A percentile compares a stretch with the other conserved stretches of the same genome.
phyloP scores from a whole-genome alignment of 2,113 vertebrate species.

The Ctenodactylus gundi region DNA sequence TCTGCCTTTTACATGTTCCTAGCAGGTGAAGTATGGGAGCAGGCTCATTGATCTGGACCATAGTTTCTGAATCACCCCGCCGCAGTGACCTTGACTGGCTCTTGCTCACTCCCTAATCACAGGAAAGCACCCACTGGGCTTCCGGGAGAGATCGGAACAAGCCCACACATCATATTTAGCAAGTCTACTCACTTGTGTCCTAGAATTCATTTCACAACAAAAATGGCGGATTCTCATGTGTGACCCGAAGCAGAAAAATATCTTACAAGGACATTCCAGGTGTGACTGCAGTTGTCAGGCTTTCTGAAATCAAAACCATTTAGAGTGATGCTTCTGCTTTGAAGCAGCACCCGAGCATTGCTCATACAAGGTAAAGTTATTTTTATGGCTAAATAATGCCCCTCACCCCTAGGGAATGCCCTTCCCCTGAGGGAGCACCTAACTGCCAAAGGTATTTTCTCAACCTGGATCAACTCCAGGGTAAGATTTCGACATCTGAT shows the following conservation, averaged over 20 bases:
- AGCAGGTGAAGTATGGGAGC: neutral
- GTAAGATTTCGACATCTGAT: conserved; percentile 34
- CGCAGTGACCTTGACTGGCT: neutral
- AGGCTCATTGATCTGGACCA: neutral
- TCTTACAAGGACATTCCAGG: neutral
- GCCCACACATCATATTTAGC: neutral
- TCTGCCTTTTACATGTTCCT: neutral
- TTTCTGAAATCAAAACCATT: neutral
- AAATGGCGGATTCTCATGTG: neutral
- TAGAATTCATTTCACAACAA: neutral
- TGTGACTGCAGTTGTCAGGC: neutral
- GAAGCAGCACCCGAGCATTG: neutral
- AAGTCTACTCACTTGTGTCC: neutral
- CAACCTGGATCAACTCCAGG: neutral
- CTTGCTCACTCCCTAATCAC: no score
- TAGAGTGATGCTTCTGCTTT: neutral
- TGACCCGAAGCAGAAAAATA: neutral
- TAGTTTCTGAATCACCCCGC: neutral
- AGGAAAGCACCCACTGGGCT: neutral
- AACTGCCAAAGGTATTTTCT: conserved; percentile 27
- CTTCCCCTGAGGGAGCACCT: neutral
- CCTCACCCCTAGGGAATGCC: neutral
- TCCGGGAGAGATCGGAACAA: neutral
- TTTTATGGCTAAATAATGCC: neutral
- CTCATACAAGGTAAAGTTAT: neutral